Percentiles rank a stretch among this genome's conserved stretches.
phyloP scores from a whole-genome alignment of 1,140 invertebrate genomes.

The Tetragonula clypearis region DNA sequence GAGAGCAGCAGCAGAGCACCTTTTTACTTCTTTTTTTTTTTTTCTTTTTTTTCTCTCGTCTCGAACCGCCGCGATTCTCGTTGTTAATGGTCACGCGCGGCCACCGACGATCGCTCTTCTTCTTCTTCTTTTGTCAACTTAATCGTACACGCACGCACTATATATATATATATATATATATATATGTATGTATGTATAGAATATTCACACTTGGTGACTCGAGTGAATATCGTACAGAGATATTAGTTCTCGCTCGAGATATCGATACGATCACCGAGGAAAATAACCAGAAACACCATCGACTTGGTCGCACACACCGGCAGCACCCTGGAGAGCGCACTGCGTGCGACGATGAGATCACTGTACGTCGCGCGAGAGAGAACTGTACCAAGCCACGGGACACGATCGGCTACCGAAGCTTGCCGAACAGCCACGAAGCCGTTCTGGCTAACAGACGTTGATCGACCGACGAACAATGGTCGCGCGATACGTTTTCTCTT shows the following conservation, averaged over 20 bases:
- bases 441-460: conserved; percentile 44
- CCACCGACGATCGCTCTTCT: neutral
- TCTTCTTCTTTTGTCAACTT: neutral
- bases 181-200: neutral
- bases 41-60: too few relatives aligned
- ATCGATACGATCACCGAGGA: conserved; percentile 1
- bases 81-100: neutral
- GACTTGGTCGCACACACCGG: conserved; percentile 8
- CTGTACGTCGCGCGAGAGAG: conserved; percentile 28
- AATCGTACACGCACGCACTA: neutral
- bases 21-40: too few relatives aligned
- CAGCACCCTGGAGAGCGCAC: conserved; percentile 47
- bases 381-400: conserved; percentile 27
- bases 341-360: conserved; percentile 47
- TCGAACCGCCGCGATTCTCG: neutral
- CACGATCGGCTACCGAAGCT: conserved; percentile 62
- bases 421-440: conserved; percentile 62
- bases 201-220: neutral
- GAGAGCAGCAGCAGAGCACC: too few relatives aligned
- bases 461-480: conserved; percentile 70
- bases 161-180: too few relatives aligned
- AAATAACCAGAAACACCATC: conserved; percentile 24
- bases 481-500: conserved; percentile 43
- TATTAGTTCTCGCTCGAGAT: neutral
- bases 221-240: neutral